Conservation (phyloP, 2,113 vertebrate species). For the Ascaphus truei region DNA sequence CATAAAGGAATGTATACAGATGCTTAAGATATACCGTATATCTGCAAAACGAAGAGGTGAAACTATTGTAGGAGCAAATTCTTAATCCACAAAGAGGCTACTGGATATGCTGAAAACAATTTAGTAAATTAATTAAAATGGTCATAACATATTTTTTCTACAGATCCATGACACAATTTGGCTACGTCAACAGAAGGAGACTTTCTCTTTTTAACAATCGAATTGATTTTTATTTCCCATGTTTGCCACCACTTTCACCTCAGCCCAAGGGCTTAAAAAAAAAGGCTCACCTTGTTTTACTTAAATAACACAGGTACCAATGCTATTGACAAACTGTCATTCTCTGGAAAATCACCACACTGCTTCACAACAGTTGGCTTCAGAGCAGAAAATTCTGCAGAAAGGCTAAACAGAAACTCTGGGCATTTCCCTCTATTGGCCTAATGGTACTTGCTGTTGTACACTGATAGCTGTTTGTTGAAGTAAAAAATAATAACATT, state of each 20-base stretch:
- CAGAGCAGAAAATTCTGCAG: background rate
- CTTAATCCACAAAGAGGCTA: no score
- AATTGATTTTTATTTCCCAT: constrained; percentile 23
- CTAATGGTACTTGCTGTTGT: background rate
- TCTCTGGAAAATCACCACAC: constrained; percentile 35
- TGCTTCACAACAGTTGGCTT: background rate
- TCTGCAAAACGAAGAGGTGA: no score
- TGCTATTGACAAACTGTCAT: constrained; percentile 43
- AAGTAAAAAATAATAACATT: background rate
- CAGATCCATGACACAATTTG: background rate
- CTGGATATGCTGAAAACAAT: background rate
- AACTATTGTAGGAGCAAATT: no score
- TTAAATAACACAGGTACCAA: constrained; percentile 46
- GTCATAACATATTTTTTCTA: background rate
- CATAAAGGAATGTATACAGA: no score
- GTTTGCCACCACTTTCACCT: constrained; percentile 42
- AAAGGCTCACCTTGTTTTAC: constrained; percentile 48
- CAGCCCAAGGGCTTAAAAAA: constrained; percentile 47
- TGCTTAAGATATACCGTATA: no score
- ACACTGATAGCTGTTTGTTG: background rate
- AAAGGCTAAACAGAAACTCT: constrained; percentile 12
- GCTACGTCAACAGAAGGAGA: background rate
- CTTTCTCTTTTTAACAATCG: background rate
- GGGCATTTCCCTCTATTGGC: background rate
- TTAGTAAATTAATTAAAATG: background rate